Evolutionary conservation across 1,140 invertebrate species (phyloP), one percentile per base, ranked within the genome.

Genomic region (Conus ventricosus): DNA sequence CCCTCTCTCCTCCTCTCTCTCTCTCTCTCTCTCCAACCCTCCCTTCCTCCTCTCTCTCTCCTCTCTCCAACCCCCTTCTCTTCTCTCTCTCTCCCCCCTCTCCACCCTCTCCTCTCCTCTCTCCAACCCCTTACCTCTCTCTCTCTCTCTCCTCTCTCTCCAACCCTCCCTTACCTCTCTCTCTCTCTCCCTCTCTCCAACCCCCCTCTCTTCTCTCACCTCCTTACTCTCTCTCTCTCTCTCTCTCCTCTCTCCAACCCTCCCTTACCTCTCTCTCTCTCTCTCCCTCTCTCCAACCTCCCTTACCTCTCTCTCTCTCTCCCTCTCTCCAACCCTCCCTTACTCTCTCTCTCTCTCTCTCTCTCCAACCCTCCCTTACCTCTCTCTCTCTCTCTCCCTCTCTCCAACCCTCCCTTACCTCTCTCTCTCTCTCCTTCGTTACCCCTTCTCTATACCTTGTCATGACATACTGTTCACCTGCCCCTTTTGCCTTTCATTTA

Each of bases 311-410:
- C 71, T 87, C 71, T 71, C 75, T 53, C 55, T 78, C 39, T 60
- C 55, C 17, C 55, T 39, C 71, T 76, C 85, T 78, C 39, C 53
- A 15, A 15, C 63, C 76, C 13, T 78, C 63, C 76, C 71, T 78
- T 23, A 76, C 27, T 53, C 71, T 76, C 67, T 87, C 71, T 87
- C 85, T 87, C 57, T 57, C 53, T 80, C 57, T 84, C 60, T 84
- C 78, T 84, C 39, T 84, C 78, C 84, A 53, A 75, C 87, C 75
- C 83, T 85, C 63, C 54, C 57, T n/a, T n/a, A n/a, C 5, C 88
- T 85, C 88, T 88, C 54, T 87, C 87, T 87, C 54, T 87, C 87
- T 87, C 76, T 82, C 87, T n/a, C 54, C 87, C 57, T 54, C 81
- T 53, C 3, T 3, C 39, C 39, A 0, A n/a, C 39, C 0, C 39